Conservation (phyloP, 53 echinoderm and acorn worm genomes). For the Stichopus horrens region DNA sequence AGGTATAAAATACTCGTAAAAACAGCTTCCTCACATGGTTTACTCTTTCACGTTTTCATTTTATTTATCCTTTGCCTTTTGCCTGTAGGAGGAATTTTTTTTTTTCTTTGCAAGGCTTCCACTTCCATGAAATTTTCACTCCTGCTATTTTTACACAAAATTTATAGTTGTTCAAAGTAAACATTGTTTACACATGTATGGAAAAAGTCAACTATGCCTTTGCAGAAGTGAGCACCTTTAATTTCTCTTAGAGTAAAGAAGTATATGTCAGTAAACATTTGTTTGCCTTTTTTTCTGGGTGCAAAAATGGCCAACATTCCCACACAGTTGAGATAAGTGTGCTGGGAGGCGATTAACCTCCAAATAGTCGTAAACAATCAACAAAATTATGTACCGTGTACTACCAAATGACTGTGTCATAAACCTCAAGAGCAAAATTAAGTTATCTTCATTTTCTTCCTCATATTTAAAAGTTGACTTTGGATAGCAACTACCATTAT, state of each 20-base stretch:
- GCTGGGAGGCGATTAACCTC: no score
- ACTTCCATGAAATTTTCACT: neutral
- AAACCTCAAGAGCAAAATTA: no score
- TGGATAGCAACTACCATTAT: no score
- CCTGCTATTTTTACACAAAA: neutral
- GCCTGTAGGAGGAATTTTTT: neutral
- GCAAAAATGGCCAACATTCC: no score
- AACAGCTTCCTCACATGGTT: neutral
- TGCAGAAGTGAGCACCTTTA: neutral
- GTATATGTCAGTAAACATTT: neutral
- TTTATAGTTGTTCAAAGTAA: conserved; percentile 9
- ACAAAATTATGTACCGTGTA: no score
- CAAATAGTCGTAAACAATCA: no score
- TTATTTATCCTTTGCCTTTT: neutral
- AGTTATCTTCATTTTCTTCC: no score
- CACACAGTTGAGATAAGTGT: no score
- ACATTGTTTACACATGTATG: neutral
- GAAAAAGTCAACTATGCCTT: neutral
- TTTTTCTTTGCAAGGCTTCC: neutral
- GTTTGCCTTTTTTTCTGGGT: neutral
- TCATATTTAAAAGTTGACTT: no score
- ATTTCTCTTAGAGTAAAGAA: neutral
- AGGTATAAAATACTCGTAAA: neutral
- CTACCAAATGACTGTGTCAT: no score
- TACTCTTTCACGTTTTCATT: conserved; percentile 1